These are phyloP conservation scores for Sphaerophoria rueppellii DNA, from an alignment of 2,888 invertebrate species.

Conservation along the genomic window DNA sequence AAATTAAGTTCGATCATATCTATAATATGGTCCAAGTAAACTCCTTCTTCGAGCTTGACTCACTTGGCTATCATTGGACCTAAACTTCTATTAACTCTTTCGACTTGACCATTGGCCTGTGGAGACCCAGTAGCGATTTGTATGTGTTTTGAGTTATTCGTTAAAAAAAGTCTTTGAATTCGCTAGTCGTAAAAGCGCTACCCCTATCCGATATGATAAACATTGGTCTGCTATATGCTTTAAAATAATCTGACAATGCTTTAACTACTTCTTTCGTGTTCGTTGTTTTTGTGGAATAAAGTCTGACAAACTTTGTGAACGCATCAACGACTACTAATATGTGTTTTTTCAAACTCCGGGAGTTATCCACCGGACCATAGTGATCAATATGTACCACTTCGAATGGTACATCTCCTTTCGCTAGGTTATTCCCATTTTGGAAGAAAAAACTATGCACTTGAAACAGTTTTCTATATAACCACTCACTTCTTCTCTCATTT, in stretches of 20 bases:
- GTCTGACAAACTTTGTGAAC: not conserved
- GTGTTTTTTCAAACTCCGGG: no score
- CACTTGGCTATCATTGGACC: slow-evolving; percentile 71
- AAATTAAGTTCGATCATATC: slow-evolving; percentile 35
- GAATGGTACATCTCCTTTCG: not conserved
- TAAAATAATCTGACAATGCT: slow-evolving; percentile 31
- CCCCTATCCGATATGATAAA: slow-evolving; percentile 38
- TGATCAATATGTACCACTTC: no score
- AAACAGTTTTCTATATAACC: not conserved
- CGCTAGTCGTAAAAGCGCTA: slow-evolving; percentile 21
- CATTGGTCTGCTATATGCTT: slow-evolving; percentile 13
- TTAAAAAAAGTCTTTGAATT: slow-evolving; percentile 20
- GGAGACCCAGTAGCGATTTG: slow-evolving; percentile 31
- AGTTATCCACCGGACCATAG: no score
- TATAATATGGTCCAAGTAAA: slow-evolving; percentile 55
- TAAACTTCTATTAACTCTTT: slow-evolving; percentile 72
- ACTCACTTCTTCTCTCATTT: not conserved
- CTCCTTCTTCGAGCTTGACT: slow-evolving; percentile 14
- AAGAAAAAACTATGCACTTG: not conserved
- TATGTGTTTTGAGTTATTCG: slow-evolving; percentile 13
- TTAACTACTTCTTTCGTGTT: not conserved
- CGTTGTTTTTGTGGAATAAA: not conserved
- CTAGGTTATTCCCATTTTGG: not conserved
- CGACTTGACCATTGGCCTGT: slow-evolving; percentile 65
- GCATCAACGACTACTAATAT: not conserved